phyloP scores from a whole-genome alignment of 1,140 invertebrate genomes.

The Hestina assimilis region DNA sequence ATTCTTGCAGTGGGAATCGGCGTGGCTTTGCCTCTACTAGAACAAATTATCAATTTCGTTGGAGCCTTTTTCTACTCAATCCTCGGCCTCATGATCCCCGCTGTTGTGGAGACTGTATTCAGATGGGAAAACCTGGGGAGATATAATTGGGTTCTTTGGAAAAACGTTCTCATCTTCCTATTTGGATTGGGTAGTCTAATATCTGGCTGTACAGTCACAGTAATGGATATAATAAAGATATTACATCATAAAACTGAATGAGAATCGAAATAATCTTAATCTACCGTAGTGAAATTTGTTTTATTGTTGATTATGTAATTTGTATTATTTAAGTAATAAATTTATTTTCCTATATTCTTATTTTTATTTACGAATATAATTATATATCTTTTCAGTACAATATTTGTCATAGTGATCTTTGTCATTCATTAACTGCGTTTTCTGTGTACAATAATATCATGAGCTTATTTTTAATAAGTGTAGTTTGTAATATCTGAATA shows the following conservation, averaged over 20 bases:
- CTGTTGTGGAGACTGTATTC: constrained; percentile 88
- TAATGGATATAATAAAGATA: constrained; percentile 63
- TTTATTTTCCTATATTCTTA: too few species aligned
- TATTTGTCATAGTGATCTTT: too few species aligned
- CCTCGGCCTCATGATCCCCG: constrained; percentile 91
- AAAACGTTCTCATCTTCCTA: constrained; percentile 81
- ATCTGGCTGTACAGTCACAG: constrained; percentile 78
- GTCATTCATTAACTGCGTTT: too few species aligned
- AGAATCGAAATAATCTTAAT: not conserved
- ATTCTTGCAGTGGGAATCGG: constrained; percentile 84
- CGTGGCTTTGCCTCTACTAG: constrained; percentile 87
- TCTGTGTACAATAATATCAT: too few species aligned
- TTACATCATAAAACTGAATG: constrained; percentile 43
- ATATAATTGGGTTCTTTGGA: constrained; percentile 83
- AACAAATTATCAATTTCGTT: constrained; percentile 93
- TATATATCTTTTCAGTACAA: too few species aligned
- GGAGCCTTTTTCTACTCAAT: constrained; percentile 92
- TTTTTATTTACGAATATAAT: too few species aligned
- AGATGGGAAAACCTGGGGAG: constrained; percentile 82
- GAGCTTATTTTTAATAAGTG: too few species aligned
- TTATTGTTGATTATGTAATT: not conserved
- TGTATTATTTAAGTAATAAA: too few species aligned
- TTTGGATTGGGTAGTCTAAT: constrained; percentile 82
- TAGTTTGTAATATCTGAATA: too few species aligned
- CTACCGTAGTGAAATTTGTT: too few species aligned